phyloP scores from a whole-genome alignment of 2,797 vertebrate species.

The Gymnopithys bicolor region DNA sequence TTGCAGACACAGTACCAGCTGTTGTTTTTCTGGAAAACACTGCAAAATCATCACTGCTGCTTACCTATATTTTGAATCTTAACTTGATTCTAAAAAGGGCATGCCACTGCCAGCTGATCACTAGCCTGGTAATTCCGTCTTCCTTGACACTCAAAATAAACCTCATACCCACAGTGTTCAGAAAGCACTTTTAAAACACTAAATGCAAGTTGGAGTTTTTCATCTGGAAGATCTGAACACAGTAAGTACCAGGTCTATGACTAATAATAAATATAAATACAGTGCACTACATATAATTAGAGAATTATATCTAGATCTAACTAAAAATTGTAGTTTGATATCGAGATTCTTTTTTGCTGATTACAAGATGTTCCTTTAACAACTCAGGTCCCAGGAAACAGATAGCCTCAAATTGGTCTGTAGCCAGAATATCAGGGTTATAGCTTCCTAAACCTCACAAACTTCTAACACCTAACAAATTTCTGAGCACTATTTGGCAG shows the following conservation, averaged over 20 bases:
- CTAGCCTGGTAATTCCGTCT: neutral
- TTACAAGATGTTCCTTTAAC: neutral
- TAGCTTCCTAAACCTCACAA: neutral
- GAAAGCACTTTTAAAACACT: neutral
- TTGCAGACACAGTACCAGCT: neutral
- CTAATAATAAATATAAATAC: neutral
- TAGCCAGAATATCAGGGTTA: neutral
- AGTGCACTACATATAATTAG: neutral
- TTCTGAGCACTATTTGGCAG: neutral
- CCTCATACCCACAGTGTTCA: neutral
- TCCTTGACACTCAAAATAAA: neutral
- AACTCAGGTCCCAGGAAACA: neutral
- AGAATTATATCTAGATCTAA: neutral
- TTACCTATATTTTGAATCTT: neutral
- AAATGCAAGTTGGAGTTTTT: neutral
- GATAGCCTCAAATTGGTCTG: neutral
- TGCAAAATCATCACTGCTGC: neutral
- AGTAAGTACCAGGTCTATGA: neutral
- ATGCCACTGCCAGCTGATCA: neutral
- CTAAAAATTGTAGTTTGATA: neutral
- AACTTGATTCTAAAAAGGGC: neutral
- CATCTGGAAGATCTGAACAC: neutral
- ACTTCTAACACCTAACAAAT: neutral
- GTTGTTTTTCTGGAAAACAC: neutral
- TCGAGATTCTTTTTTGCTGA: neutral